Evolutionary conservation across 2,797 vertebrate species (phyloP).

Genomic region (Coreius guichenoti): DNA sequence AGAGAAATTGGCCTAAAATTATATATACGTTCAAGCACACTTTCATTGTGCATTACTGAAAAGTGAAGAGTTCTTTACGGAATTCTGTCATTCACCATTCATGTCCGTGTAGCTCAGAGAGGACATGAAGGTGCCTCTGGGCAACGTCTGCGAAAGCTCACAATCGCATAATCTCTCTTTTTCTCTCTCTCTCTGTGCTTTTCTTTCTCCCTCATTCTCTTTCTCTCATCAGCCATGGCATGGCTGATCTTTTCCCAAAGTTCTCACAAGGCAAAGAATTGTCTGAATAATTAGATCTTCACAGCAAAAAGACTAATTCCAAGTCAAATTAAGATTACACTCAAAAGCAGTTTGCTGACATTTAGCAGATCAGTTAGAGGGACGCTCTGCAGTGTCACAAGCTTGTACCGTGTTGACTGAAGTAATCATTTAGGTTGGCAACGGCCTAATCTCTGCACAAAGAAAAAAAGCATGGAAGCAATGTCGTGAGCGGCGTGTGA

Average conservation of each 20-base stretch:
- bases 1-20: constrained; percentile 40
- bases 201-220: constrained; percentile 50
- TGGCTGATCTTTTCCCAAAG: constrained; percentile 74
- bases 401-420: constrained; percentile 77
- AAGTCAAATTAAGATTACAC: constrained; percentile 82
- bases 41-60: constrained; percentile 3
- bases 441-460: constrained; percentile 75
- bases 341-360: constrained; percentile 86
- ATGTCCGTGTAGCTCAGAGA: constrained; percentile 59
- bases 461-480: constrained; percentile 66
- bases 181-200: background rate
- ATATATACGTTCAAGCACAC: background rate
- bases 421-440: constrained; percentile 76
- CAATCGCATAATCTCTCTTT: constrained; percentile 59
- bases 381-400: constrained; percentile 77
- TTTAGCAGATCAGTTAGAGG: constrained; percentile 83
- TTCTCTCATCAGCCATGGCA: constrained; percentile 71
- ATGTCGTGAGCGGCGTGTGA: constrained; percentile 69
- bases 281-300: constrained; percentile 83
- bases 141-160: constrained; percentile 73
- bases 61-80: constrained; percentile 16
- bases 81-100: constrained; percentile 69
- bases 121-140: constrained; percentile 72
- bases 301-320: constrained; percentile 80
- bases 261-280: constrained; percentile 79